Percentiles rank a stretch among this genome's conserved stretches.
phyloP scores from a whole-genome alignment of 2,888 invertebrate species.

The Cepaea hortensis region DNA sequence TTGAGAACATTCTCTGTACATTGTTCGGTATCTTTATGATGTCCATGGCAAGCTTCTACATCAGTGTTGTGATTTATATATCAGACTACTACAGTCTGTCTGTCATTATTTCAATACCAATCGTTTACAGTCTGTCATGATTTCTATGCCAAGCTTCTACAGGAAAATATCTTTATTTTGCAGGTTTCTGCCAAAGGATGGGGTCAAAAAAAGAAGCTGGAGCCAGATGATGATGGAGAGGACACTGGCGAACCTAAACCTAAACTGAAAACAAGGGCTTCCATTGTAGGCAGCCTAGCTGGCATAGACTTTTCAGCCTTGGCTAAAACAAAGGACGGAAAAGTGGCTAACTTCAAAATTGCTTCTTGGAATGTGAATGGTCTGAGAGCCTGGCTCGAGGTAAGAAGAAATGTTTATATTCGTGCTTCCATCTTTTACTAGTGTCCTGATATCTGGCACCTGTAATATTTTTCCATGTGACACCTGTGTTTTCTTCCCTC shows the following conservation, averaged over 20 bases:
- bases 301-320: conserved; percentile 68
- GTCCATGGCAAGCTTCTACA: no score
- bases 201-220: conserved; percentile 6
- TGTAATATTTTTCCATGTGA: no score
- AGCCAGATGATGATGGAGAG: neutral
- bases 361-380: conserved; percentile 98
- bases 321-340: conserved; percentile 80
- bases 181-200: neutral
- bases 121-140: no score
- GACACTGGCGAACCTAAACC: conserved; percentile 29
- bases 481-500: no score
- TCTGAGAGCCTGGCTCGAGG: conserved; percentile 89
- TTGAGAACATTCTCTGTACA: no score
- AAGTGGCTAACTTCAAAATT: conserved; percentile 89
- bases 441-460: no score
- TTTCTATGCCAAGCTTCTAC: no score
- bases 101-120: no score
- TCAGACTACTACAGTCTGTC: no score
- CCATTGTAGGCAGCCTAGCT: conserved; percentile 47
- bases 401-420: conserved; percentile 52
- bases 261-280: conserved; percentile 31
- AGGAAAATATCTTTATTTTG: neutral
- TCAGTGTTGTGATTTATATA: no score
- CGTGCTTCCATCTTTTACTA: neutral
- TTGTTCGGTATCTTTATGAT: no score